Base-by-base conservation (phyloP, 2,888 invertebrate species). In the Patella pellucida region DNA sequence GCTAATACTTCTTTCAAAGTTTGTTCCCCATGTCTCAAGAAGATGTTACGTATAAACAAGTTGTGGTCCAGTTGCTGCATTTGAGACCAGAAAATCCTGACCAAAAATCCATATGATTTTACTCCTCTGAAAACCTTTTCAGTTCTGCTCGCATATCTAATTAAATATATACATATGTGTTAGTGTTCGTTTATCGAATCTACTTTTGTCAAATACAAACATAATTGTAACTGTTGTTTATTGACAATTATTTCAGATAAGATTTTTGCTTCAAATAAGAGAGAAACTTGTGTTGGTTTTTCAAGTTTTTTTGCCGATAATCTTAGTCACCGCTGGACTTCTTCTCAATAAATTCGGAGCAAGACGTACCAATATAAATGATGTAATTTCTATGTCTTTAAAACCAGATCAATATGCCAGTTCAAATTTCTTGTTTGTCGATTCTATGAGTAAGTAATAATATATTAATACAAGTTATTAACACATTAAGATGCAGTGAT, bases 271-370 rank as follows among this genome's bases (percentile, higher is more conserved):
- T 14, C 74, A 78, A 14, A 72, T 81, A 16, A 76, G 87, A 50
- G 83, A 81, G 71, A 77, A 76, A 23, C 74, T 73, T n/a, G 72
- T 79, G 2, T 27, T 87, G 9, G 68, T 86, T 41, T 82, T 84
- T 62, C 81, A 85, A 69, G 75, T 88, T 9, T 62, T 87, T n/a
- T 50, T 87, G 7, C 88, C 88, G 4, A 79, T 87, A 0, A 76
- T 82, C 4, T 78, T 86, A 19, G 74, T 86, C 2, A 75, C 84
- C 14, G 87, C 84, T 2, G 69, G 87, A 51, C 51, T 52, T 1
- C 70, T 71, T 19, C 12, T 75, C 79, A 62, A 69, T 41, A 41
- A 41, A 41, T 41, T 41, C 1, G 41, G 41, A 41, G 41, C 41
- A 41, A 41, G 9, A 41, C 50, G 0, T 62, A 73, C 14, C 80